Evolutionary conservation across 2,888 invertebrate species (phyloP).

Genomic region (Ceriagrion tenellum): DNA sequence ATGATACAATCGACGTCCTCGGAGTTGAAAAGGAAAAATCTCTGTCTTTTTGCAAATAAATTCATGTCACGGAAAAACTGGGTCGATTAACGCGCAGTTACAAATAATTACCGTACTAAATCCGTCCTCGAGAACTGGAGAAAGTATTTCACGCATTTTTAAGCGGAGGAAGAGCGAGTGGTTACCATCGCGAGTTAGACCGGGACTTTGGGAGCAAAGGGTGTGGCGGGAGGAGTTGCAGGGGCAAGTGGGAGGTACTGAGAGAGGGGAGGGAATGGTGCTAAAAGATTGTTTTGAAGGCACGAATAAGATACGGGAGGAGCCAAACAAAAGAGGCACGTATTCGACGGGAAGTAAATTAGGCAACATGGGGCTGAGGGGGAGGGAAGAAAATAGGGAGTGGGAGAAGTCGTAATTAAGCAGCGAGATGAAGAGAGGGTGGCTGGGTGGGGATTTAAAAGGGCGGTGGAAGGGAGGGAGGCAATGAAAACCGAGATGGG

Average conservation of each 20-base stretch:
- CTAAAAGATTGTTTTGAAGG: neutral
- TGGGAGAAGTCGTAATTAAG: neutral
- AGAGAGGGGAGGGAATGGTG: neutral
- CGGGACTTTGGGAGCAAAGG: neutral
- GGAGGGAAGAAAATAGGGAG: neutral
- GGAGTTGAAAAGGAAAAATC: too few relatives aligned
- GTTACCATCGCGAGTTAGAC: neutral
- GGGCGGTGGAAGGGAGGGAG: neutral
- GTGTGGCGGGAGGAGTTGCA: neutral
- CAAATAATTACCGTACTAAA: neutral
- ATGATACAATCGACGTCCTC: too few relatives aligned
- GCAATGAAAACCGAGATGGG: neutral
- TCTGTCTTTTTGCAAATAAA: too few relatives aligned
- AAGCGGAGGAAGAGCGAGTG: neutral
- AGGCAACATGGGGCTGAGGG: slow-evolving; percentile 37
- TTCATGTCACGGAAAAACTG: neutral
- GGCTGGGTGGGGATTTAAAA: neutral
- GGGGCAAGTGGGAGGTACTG: neutral
- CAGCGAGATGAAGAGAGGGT: neutral
- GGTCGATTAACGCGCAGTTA: neutral
- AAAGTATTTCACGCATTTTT: neutral
- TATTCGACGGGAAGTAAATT: slow-evolving; percentile 63
- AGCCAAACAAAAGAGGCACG: slow-evolving; percentile 46
- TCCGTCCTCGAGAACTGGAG: neutral
- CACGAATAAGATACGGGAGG: slow-evolving; percentile 23